These are phyloP conservation scores for Leucophora obtusa DNA, from an alignment of 2,888 invertebrate species.

Conservation along the genomic window DNA sequence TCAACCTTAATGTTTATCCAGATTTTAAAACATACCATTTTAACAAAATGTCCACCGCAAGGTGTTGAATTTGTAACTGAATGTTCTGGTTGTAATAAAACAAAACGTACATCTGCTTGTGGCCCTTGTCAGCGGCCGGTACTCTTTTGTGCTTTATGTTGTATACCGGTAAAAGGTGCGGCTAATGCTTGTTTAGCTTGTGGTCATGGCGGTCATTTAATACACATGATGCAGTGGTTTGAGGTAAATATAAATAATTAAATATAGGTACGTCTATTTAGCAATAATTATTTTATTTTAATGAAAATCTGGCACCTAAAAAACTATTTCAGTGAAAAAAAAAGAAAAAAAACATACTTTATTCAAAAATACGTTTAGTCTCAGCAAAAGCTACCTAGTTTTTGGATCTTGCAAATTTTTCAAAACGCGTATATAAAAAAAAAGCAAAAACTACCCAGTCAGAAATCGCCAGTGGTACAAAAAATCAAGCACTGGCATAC, in stretches of 20 bases:
- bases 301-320: no score
- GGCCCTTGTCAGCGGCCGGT: conserved; percentile 85
- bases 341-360: no score
- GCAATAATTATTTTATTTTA: no score
- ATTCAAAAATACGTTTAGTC: no score
- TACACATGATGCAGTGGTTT: conserved; percentile 92
- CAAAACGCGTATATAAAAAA: no score
- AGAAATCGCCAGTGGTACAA: no score
- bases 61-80: conserved; percentile 87
- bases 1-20: conserved; percentile 66
- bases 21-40: conserved; percentile 84
- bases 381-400: no score
- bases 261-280: no score
- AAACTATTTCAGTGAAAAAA: no score
- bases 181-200: conserved; percentile 93
- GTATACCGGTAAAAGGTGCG: conserved; percentile 89
- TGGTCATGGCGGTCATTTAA: conserved; percentile 95
- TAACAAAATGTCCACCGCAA: conserved; percentile 79
- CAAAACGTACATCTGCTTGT: conserved; percentile 85
- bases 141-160: conserved; percentile 90
- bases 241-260: conserved; percentile 68
- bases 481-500: no score
- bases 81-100: conserved; percentile 85
- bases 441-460: no score
- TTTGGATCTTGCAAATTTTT: no score